phyloP scores from a whole-genome alignment of 2,797 vertebrate genomes.

The Pygocentrus nattereri region DNA sequence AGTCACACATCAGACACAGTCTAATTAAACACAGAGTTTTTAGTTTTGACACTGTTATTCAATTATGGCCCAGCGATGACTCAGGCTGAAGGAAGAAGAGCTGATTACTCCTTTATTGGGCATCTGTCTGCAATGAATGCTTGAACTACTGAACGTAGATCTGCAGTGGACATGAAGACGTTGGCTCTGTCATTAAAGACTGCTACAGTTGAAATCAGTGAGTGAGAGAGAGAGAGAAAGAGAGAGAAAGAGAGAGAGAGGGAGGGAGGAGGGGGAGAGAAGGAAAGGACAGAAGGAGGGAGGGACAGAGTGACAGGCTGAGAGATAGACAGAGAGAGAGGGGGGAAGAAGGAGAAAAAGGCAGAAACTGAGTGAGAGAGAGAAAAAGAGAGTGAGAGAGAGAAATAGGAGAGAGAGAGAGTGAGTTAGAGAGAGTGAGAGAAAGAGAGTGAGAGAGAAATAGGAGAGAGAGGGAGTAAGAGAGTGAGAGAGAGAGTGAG shows the following conservation, averaged over 20 bases:
- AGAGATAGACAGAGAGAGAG: not conserved
- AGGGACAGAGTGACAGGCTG: not conserved
- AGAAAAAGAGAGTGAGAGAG: not conserved
- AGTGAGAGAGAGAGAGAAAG: not conserved
- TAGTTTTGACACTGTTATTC: slow-evolving; percentile 65
- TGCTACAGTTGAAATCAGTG: not conserved
- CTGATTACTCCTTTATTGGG: slow-evolving; percentile 56
- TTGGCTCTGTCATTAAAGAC: not conserved
- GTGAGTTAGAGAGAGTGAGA: not conserved
- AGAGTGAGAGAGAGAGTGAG: not conserved
- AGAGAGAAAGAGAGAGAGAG: not conserved
- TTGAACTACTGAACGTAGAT: slow-evolving; percentile 9
- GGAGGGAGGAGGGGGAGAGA: not conserved
- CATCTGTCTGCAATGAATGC: slow-evolving; percentile 26
- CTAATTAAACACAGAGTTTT: slow-evolving; percentile 66
- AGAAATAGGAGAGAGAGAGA: too few species aligned
- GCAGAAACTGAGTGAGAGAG: not conserved
- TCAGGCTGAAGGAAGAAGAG: slow-evolving; percentile 49
- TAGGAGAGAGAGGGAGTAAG: too few species aligned
- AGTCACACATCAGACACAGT: slow-evolving; percentile 58
- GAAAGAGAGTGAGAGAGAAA: too few species aligned
- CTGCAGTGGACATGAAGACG: not conserved
- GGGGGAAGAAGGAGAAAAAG: not conserved
- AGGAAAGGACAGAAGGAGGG: not conserved
- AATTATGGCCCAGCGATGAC: slow-evolving; percentile 61